Conservation (phyloP, 2,888 invertebrate genomes). For the Trissoscelio sp. region DNA sequence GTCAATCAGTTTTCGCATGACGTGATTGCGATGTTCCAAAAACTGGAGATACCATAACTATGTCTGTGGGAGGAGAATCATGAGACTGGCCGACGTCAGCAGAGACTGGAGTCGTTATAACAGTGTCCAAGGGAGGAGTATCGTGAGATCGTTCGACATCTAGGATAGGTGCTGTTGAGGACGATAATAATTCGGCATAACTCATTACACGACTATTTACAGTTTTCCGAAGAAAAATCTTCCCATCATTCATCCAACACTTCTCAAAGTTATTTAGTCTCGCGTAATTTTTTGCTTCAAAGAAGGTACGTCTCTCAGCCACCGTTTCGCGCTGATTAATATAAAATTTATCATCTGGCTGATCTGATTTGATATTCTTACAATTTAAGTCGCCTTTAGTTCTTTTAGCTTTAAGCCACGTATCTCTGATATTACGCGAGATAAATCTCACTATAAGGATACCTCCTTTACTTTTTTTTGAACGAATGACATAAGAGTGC, state of each 20-base stretch:
- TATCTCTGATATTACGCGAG: neutral
- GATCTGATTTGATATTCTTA: neutral
- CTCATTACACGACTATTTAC: neutral
- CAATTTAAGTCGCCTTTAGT: neutral
- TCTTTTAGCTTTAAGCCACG: neutral
- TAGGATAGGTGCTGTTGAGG: too few species aligned
- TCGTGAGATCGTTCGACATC: too few species aligned
- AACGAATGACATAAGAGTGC: neutral
- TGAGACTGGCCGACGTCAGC: too few species aligned
- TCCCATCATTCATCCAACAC: neutral
- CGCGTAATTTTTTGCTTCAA: neutral
- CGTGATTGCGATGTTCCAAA: too few species aligned
- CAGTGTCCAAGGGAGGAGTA: too few species aligned
- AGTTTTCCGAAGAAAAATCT: neutral
- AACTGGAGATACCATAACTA: too few species aligned
- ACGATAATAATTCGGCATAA: too few species aligned
- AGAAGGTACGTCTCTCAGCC: neutral
- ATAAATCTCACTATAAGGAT: neutral
- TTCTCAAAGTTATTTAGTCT: neutral
- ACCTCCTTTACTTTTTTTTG: neutral
- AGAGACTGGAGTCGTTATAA: too few species aligned
- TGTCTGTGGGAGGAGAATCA: too few species aligned
- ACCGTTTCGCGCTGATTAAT: neutral
- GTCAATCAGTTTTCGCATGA: too few species aligned
- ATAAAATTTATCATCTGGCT: neutral